Evolutionary conservation across 2,888 invertebrate genomes (phyloP).

Genomic region (Rhagonycha fulva): DNA sequence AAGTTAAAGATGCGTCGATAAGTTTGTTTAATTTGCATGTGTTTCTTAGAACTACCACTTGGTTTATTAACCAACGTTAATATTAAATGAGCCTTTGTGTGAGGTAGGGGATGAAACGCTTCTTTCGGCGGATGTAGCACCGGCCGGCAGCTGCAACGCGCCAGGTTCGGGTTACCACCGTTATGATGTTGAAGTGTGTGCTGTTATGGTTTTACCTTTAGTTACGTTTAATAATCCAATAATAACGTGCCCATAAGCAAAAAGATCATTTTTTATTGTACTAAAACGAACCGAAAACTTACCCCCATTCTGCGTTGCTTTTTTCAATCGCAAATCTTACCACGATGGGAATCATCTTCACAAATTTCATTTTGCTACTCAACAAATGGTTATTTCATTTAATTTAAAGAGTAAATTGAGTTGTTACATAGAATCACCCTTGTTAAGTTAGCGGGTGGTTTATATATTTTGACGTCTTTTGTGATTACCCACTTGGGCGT

Average conservation of each 20-base stretch:
- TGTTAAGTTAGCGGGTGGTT: conserved; percentile 31
- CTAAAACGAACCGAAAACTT: conserved; percentile 7
- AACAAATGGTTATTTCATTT: background rate
- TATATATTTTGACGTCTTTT: conserved; percentile 38
- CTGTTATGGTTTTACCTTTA: conserved; percentile 12
- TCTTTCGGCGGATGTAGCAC: conserved; percentile 34
- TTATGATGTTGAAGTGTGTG: conserved; percentile 18
- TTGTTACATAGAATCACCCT: conserved; percentile 35
- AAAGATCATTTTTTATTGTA: conserved; percentile 24
- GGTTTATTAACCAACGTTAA: conserved; percentile 5
- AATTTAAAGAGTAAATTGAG: conserved; percentile 36
- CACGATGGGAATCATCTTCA: background rate
- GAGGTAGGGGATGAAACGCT: conserved; percentile 28
- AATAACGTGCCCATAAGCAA: conserved; percentile 16
- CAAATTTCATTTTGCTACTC: background rate
- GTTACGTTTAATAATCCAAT: conserved; percentile 23
- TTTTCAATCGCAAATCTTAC: background rate
- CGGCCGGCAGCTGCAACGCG: conserved; percentile 34
- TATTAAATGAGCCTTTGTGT: conserved; percentile 10
- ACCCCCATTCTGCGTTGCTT: background rate
- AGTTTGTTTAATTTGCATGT: conserved; percentile 7
- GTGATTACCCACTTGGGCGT: conserved; percentile 41
- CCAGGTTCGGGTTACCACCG: conserved; percentile 28
- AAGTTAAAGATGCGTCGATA: background rate
- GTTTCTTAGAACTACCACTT: conserved; percentile 11